Evolutionary conservation across 1,140 invertebrate genomes (phyloP).

Genomic region (Aleiodes sp.): DNA sequence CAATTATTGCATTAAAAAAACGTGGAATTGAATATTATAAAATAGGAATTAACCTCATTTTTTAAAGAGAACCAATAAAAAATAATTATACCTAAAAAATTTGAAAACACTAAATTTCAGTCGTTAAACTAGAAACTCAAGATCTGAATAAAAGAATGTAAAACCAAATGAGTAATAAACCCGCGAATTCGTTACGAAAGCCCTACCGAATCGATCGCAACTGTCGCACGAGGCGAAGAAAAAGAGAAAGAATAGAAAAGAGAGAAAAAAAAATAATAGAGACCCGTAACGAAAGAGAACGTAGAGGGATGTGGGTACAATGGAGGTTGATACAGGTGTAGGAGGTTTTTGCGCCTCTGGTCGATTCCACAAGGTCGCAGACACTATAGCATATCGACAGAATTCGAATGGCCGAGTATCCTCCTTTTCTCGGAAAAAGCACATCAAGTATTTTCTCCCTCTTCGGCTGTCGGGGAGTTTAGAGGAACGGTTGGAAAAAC

Average conservation of each 20-base stretch:
- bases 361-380: constrained; percentile 8
- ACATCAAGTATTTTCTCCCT: not conserved
- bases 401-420: constrained; percentile 5
- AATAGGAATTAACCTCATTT: too few species aligned
- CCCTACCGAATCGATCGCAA: not conserved
- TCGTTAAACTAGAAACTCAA: too few species aligned
- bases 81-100: too few species aligned
- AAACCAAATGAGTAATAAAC: not conserved
- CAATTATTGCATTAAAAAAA: too few species aligned
- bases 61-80: too few species aligned
- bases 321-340: not conserved
- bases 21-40: too few species aligned
- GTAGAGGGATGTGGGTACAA: too few species aligned
- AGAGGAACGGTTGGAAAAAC: too few species aligned
- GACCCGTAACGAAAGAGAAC: too few species aligned
- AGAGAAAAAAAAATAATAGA: too few species aligned
- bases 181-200: not conserved
- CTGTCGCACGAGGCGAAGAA: not conserved
- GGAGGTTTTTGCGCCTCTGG: not conserved
- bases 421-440: not conserved
- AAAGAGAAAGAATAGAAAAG: too few species aligned
- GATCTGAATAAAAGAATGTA: not conserved
- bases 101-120: too few species aligned
- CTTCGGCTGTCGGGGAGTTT: not conserved
- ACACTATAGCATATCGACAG: constrained; percentile 10